Base-by-base conservation (phyloP, 2,113 vertebrate species). In the Sylvicapra grimmia region DNA sequence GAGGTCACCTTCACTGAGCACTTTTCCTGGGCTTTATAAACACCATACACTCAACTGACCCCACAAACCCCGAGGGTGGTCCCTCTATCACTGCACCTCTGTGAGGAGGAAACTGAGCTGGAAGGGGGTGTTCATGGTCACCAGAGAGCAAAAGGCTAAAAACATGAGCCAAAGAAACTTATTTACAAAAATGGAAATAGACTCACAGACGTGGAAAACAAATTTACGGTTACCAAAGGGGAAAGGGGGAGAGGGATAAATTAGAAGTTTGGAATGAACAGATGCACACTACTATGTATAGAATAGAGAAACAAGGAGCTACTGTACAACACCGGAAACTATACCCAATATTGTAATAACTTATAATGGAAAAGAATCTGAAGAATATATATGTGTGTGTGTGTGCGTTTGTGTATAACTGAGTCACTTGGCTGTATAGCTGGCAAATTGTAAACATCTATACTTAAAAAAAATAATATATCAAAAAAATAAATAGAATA, bases 1-100 rank as follows among this genome's bases (percentile, higher is more conserved):
- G 40, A 59, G 14, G 8, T 19, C 5, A 1, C 4, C 0, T 53
- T 49, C 18, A 29, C 11, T 0, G 36, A n/a, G 29, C 0, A 1
- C 19, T 61, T 82, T 44, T 61, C 31, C 58, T 40, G 31, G 29
- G 21, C 44, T 36, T 85, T 59, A 15, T 36, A 89, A 49, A 77
- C 16, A 61, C 33, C 3, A 1, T 36, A 29, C 15, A 27, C 23
- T 14, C 12, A 6, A 23, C 19, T 6, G 51, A 7, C 7, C 10
- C 3, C 36, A 31, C 13, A 4, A 14, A 31, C 19, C 11, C 53
- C 6, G 4, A 27, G 16, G 61, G n/a, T 10, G 49, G 16, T 7
- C 23, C 16, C 33, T 4, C 36, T 12, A 14, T 27, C 40, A 19
- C 18, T 5, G 14, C 21, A 6, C 11, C 40, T 65, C 36, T 19